phyloP scores from a whole-genome alignment of 2,888 invertebrate genomes.

The Metacarcinus magister region DNA sequence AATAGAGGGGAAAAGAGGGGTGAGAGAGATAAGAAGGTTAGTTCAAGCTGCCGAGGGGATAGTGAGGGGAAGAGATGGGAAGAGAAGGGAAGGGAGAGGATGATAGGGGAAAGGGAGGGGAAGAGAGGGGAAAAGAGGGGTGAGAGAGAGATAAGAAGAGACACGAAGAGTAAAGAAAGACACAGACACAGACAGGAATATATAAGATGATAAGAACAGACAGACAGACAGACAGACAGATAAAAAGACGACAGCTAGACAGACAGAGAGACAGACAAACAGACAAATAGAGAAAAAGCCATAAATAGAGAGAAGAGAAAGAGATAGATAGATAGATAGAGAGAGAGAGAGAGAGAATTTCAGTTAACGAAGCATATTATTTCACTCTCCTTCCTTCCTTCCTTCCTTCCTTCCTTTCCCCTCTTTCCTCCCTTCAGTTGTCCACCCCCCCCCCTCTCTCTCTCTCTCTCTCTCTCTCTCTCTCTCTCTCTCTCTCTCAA shows the following conservation, averaged over 20 bases:
- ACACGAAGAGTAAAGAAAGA: not conserved
- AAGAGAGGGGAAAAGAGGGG: not conserved
- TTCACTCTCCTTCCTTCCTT: not conserved
- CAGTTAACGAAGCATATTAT: not conserved
- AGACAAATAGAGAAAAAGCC: too few relatives aligned
- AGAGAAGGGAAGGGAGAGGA: not conserved
- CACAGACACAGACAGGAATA: too few relatives aligned
- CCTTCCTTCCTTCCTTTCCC: not conserved
- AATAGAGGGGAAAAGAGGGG: not conserved
- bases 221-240: not conserved
- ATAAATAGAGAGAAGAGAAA: not conserved
- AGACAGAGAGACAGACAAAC: not conserved
- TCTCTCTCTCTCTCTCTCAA: not conserved
- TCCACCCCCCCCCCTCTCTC: not conserved
- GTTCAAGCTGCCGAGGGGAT: not conserved
- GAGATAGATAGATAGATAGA: not conserved
- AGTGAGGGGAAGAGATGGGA: not conserved
- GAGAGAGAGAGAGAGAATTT: not conserved
- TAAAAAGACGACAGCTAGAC: not conserved
- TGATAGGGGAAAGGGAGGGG: not conserved
- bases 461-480: not conserved
- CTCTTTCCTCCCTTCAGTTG: not conserved
- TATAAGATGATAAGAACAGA: not conserved
- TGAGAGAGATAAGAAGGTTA: not conserved
- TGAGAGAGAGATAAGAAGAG: not conserved